Conservation (phyloP, 2,113 vertebrate genomes). For the Indicator maculatus region DNA sequence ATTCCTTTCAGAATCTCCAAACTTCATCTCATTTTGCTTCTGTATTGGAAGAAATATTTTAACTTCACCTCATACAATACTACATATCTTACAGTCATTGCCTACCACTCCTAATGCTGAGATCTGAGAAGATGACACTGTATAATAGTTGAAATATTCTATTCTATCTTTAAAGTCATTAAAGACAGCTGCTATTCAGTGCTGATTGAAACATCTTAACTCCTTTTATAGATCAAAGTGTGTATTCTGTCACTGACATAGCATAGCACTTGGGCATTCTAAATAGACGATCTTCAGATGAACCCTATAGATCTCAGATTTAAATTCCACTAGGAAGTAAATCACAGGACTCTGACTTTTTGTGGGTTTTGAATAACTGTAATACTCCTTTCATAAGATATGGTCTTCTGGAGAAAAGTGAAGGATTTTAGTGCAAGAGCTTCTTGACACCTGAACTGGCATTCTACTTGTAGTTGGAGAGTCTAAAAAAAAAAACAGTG, state of each 20-base stretch:
- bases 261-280: not conserved
- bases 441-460: not conserved
- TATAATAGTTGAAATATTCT: slow-evolving; percentile 23
- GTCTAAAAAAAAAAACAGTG: not conserved
- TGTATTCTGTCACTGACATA: not conserved
- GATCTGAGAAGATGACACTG: not conserved
- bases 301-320: not conserved
- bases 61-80: not conserved
- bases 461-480: not conserved
- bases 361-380: not conserved
- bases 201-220: slow-evolving; percentile 22
- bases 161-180: slow-evolving; percentile 43
- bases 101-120: not conserved
- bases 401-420: not conserved
- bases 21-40: not conserved
- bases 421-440: not conserved
- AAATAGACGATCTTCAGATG: not conserved
- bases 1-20: not conserved
- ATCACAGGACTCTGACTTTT: not conserved
- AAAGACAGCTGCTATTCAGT: slow-evolving; percentile 46
- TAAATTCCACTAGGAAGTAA: not conserved
- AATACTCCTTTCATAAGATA: not conserved
- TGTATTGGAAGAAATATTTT: not conserved
- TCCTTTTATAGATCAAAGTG: slow-evolving; percentile 28
- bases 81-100: not conserved